Base-by-base conservation (phyloP, 1,140 invertebrate genomes). In the Penaeus vannamei region DNA sequence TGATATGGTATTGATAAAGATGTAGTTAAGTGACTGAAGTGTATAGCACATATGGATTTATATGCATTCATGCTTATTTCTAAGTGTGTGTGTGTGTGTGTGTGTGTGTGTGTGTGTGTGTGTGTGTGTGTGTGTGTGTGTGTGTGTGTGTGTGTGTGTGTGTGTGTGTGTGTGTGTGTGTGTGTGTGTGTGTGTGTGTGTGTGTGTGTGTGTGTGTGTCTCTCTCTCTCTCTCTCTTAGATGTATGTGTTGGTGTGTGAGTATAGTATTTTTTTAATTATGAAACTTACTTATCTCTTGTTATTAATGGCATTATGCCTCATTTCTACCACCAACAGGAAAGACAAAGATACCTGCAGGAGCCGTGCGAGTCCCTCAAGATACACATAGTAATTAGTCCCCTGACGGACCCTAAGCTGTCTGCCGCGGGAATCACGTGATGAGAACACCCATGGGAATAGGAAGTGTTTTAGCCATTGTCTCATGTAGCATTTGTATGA, bases 321-420 rank as follows among this genome's bases (percentile, higher is more conserved):
- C 19, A 17, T 17, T 29, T 76, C 26, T 10, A 76, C 69, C 36
- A 36, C 32, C 79, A 60, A 32, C 89, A 91, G 91, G 88, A 87
- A 85, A 84, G 85, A 32, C 86, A 87, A 32, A 85, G 89, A 79
- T 91, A 91, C 72, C 84, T 91, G 0, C 86, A 85, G 60, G 86
- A 87, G n/a, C 91, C 91, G 1, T 91, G 88, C 36, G 89, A 90
- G 46, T 90, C 91, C 20, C 87, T 91, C 66, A 91, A 91, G 85
- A 83, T 91, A 36, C 91, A 91, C 53, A 90, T 91, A 36, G 91
- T 91, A 36, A 91, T 91, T 66, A 90, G 91, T 72, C 91, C 91
- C 36, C 89, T 91, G 2, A 87, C 89, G 29, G 91, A 90, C 26
- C 91, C 82, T 10, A 90, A 90, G 61, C 82, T 91, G 23, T 85